Evolutionary conservation across 2,797 vertebrate species (phyloP).

Genomic region (Synanceia verrucosa): DNA sequence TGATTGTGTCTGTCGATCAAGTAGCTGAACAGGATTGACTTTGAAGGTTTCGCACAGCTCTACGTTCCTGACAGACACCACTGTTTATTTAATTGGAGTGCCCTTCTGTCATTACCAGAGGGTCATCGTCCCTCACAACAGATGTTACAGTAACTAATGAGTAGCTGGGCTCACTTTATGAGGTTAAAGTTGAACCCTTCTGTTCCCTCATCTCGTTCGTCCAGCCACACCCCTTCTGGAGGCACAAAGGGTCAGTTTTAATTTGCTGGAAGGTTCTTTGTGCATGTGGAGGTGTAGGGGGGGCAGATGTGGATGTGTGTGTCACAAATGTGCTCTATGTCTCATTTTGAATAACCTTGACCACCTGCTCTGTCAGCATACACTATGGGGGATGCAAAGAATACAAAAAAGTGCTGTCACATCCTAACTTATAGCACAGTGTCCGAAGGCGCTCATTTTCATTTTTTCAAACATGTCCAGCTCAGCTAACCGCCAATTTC

Average conservation of each 20-base stretch:
- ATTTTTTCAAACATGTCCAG: slow-evolving; percentile 73
- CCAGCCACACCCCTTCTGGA: slow-evolving; percentile 57
- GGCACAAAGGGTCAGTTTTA: slow-evolving; percentile 77
- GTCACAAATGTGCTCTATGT: slow-evolving; percentile 41
- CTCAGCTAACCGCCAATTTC: slow-evolving; percentile 75
- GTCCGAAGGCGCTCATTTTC: slow-evolving; percentile 68
- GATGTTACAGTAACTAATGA: slow-evolving; percentile 87
- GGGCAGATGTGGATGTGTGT: not conserved
- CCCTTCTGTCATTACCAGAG: slow-evolving; percentile 82
- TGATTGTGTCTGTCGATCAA: slow-evolving; percentile 30
- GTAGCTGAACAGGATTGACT: slow-evolving; percentile 42
- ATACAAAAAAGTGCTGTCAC: slow-evolving; percentile 30
- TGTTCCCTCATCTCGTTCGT: slow-evolving; percentile 56
- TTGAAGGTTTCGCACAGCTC: slow-evolving; percentile 56
- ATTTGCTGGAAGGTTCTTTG: slow-evolving; percentile 49
- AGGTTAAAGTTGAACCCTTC: slow-evolving; percentile 84
- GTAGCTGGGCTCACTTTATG: slow-evolving; percentile 82
- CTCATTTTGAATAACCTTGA: slow-evolving; percentile 69
- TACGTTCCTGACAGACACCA: slow-evolving; percentile 72
- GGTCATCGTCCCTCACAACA: slow-evolving; percentile 79
- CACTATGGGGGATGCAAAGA: not conserved
- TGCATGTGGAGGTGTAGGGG: slow-evolving; percentile 4
- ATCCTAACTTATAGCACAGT: slow-evolving; percentile 63
- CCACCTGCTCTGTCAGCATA: slow-evolving; percentile 41
- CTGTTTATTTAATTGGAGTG: slow-evolving; percentile 80